Base-by-base conservation (phyloP, 2,888 invertebrate genomes). In the Heliconius erato region DNA sequence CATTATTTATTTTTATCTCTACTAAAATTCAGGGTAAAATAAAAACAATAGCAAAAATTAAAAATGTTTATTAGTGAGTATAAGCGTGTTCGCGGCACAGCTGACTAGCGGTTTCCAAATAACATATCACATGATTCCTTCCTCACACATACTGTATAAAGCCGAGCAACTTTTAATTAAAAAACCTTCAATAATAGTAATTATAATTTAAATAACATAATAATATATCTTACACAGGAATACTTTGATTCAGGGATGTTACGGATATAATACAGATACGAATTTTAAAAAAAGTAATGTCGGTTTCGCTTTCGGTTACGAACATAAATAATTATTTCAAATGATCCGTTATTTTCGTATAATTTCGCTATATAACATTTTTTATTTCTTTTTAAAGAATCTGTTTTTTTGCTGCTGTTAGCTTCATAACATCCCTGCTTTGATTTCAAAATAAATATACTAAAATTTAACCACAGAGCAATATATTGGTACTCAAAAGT, bases 11-110 rank as follows among this genome's bases (percentile, higher is more conserved):
- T 54, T 54, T 54, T 7, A 54, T 54, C 19, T 54, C 0, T 54
- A 23, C 23, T 23, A 54, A 23, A 54, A 54, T 7, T 54, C 14
- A 68, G 82, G 79, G 49, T 83, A 79, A 83, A 89, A 88, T 86
- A 87, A 87, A 89, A 90, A 88, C 84, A 86, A 82, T 69, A 78
- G 74, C 82, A 83, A 87, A 92, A 91, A 91, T 93, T 91, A 90
- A 90, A 91, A 91, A 89, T 91, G 89, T 91, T 95, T 91, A 94
- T 94, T 95, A 92, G 93, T 95, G 95, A 95, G 94, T 95, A 94
- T 93, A 95, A 95, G 95, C 95, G 95, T 94, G 95, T 92, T 91
- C 89, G 95, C 95, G 94, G 95, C 95, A 93, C 95, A 91, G 93
- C 94, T 95, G 95, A 95, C 95, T 95, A 95, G 95, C 95, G 92